Percentiles rank a stretch among this genome's conserved stretches.
Conservation (phyloP, 2,113 vertebrate genomes). For the Cyprinodon tularosa region DNA sequence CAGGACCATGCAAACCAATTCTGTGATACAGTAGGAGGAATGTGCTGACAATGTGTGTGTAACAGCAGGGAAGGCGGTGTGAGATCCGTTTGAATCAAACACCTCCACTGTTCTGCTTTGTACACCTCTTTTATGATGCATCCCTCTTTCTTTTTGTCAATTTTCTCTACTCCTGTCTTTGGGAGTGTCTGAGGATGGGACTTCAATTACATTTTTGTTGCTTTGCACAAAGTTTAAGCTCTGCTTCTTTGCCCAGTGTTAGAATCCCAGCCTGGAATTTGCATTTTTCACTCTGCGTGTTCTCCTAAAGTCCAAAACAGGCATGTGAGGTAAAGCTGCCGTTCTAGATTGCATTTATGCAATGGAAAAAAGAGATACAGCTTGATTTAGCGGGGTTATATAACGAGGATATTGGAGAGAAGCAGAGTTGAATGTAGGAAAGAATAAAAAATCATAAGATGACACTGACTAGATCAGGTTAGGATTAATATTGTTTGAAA, state of each 20-base stretch:
- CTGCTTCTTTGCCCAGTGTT: too few species aligned
- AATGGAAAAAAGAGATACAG: neutral
- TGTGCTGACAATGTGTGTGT: slow-evolving; percentile 59
- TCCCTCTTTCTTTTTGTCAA: slow-evolving; percentile 7
- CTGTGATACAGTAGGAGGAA: slow-evolving; percentile 41
- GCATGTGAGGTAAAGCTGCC: too few species aligned
- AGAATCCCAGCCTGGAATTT: too few species aligned
- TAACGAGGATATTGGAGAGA: too few species aligned
- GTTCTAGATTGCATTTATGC: too few species aligned
- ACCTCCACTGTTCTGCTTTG: slow-evolving; percentile 27
- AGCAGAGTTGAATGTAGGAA: neutral
- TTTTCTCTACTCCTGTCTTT: neutral
- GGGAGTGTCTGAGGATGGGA: neutral
- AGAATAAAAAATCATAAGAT: neutral
- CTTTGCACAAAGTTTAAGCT: neutral
- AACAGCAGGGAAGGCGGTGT: slow-evolving; percentile 52
- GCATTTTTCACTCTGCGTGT: too few species aligned
- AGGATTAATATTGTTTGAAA: slow-evolving; percentile 20
- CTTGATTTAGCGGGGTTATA: too few species aligned
- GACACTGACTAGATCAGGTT: slow-evolving; percentile 34
- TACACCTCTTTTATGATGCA: slow-evolving; percentile 9
- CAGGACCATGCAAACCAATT: neutral
- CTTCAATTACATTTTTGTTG: neutral
- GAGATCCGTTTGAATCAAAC: slow-evolving; percentile 65
- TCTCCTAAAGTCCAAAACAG: too few species aligned